phyloP scores from a whole-genome alignment of 2,113 vertebrate species.

The Hiodon alosoides region DNA sequence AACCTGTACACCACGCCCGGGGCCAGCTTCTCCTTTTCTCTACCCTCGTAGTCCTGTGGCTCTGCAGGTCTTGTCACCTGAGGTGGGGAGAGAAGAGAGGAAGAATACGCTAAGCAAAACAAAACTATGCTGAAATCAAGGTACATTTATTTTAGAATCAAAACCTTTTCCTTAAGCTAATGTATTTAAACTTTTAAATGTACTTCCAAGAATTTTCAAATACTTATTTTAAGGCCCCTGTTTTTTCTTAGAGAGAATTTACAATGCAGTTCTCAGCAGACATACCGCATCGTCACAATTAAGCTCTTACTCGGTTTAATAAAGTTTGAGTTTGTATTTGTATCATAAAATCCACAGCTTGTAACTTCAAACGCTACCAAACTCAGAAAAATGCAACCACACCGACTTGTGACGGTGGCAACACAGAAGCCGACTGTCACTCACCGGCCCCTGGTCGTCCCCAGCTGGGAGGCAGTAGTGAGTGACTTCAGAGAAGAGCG shows the following conservation, averaged over 20 bases:
- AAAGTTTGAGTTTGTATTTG: too few species aligned
- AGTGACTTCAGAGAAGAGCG: conserved; percentile 77
- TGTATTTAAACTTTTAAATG: too few species aligned
- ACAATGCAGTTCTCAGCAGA: too few species aligned
- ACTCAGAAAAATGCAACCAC: background rate
- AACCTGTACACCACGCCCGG: conserved; percentile 87
- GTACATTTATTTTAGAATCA: too few species aligned
- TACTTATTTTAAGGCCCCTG: too few species aligned
- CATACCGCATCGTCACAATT: too few species aligned
- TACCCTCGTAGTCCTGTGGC: conserved; percentile 70
- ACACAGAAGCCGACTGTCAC: background rate
- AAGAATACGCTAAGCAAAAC: too few species aligned
- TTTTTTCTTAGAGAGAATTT: too few species aligned
- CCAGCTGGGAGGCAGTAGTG: conserved; percentile 82
- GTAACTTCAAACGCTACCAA: background rate
- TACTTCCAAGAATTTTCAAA: too few species aligned
- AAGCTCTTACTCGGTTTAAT: too few species aligned
- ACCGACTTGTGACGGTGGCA: background rate
- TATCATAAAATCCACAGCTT: background rate
- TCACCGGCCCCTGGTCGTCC: conserved; percentile 41
- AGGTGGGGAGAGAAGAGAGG: background rate
- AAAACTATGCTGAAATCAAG: background rate
- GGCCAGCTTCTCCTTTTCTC: conserved; percentile 75
- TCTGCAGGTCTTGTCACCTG: conserved; percentile 61
- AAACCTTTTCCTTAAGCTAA: too few species aligned